phyloP scores from a whole-genome alignment of 2,113 vertebrate species.

The Synchiropus splendidus region DNA sequence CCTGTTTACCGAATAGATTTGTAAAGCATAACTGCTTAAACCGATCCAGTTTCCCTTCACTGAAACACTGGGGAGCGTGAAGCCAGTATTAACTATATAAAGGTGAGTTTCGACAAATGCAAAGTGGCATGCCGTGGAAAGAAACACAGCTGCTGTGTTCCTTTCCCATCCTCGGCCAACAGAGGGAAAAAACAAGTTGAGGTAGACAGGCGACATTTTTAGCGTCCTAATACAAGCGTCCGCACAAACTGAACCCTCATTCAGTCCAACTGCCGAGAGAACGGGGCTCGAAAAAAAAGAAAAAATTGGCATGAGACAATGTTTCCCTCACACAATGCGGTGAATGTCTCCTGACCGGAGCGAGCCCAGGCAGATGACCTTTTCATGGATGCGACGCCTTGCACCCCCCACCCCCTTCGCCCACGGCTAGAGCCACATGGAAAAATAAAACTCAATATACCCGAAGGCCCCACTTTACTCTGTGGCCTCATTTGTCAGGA shows the following conservation, averaged over 20 bases:
- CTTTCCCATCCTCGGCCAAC: slow-evolving; percentile 38
- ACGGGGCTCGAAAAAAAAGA: slow-evolving; percentile 9
- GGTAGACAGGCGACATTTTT: slow-evolving; percentile 42
- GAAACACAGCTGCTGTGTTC: slow-evolving; percentile 48
- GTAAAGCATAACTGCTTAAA: too few species aligned
- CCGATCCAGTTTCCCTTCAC: too few species aligned
- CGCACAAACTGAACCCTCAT: slow-evolving; percentile 47
- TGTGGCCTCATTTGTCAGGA: slow-evolving; percentile 35
- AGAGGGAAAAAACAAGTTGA: slow-evolving; percentile 43
- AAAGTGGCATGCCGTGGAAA: slow-evolving; percentile 48
- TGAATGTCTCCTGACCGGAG: slow-evolving; percentile 41
- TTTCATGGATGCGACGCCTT: slow-evolving; percentile 25
- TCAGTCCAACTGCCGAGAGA: slow-evolving; percentile 31
- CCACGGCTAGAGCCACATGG: slow-evolving; percentile 15
- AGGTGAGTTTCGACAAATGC: slow-evolving; percentile 47
- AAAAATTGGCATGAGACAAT: slow-evolving; percentile 42
- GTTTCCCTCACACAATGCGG: slow-evolving; percentile 46
- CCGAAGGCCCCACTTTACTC: slow-evolving; percentile 18
- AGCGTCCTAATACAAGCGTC: slow-evolving; percentile 45
- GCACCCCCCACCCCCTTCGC: not conserved
- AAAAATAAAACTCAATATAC: slow-evolving; percentile 16
- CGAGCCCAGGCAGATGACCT: slow-evolving; percentile 38
- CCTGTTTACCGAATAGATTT: too few species aligned
- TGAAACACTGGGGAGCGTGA: too few species aligned
- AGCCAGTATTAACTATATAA: slow-evolving; percentile 19